Percentiles rank a stretch among this genome's conserved stretches.
phyloP scores from a whole-genome alignment of 2,113 vertebrate genomes.

The Archilochus colubris region DNA sequence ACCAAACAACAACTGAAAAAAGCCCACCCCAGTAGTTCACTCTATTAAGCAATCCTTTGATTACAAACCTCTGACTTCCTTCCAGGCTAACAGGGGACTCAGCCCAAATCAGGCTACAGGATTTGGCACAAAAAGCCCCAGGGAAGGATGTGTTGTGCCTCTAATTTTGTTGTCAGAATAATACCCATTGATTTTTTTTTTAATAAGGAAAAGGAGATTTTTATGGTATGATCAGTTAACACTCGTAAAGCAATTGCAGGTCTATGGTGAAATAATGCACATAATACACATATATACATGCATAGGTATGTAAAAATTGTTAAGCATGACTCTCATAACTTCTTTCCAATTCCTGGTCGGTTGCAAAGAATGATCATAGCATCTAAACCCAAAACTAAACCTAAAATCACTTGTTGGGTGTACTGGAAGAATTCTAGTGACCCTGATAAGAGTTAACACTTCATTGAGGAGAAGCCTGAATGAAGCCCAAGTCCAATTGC shows the following conservation, averaged over 20 bases:
- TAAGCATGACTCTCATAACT: neutral
- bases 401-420: neutral
- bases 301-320: neutral
- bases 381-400: neutral
- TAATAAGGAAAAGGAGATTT: neutral
- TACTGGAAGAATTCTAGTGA: neutral
- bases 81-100: neutral
- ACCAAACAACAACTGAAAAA: neutral
- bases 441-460: neutral
- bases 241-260: neutral
- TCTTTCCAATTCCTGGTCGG: neutral
- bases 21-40: neutral
- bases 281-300: too few relatives aligned
- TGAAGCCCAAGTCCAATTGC: neutral
- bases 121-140: neutral
- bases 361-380: neutral
- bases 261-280: neutral
- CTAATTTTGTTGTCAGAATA: conserved; percentile 14
- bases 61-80: neutral
- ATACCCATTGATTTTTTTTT: neutral
- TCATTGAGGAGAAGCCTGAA: neutral
- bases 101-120: neutral
- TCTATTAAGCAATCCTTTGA: neutral
- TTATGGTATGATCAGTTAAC: neutral
- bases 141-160: neutral